These are phyloP conservation scores for Andrena praecox DNA, from an alignment of 2,888 invertebrate genomes.

Conservation along the genomic window DNA sequence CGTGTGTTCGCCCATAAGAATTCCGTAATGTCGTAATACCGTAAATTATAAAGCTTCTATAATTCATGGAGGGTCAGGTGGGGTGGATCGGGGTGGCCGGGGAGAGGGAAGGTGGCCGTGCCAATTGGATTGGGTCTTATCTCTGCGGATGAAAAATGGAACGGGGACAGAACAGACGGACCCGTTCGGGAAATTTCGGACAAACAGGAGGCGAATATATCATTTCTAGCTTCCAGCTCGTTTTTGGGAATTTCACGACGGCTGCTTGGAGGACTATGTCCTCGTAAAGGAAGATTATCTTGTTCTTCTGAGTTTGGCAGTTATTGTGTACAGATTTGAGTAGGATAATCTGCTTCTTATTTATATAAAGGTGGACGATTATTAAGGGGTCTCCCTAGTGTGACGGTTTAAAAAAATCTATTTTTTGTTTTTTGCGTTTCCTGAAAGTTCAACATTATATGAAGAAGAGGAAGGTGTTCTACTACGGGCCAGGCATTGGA, in stretches of 20 bases:
- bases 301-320: too few species aligned
- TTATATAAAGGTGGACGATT: too few species aligned
- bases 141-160: conserved; percentile 49
- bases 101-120: conserved; percentile 17
- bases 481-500: too few species aligned
- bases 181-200: conserved; percentile 36
- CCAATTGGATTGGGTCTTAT: conserved; percentile 62
- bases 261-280: neutral
- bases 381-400: too few species aligned
- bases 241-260: conserved; percentile 2
- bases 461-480: too few species aligned
- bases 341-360: too few species aligned
- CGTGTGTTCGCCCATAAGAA: conserved; percentile 54
- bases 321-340: too few species aligned
- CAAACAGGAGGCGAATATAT: conserved; percentile 41
- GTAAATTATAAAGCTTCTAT: conserved; percentile 54
- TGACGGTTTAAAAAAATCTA: too few species aligned
- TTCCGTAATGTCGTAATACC: conserved; percentile 54
- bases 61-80: conserved; percentile 32
- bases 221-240: neutral
- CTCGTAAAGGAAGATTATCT: too few species aligned
- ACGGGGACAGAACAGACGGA: conserved; percentile 20
- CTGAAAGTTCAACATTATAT: too few species aligned
- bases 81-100: neutral
- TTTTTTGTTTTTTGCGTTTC: too few species aligned